Evolutionary conservation across 2,888 invertebrate genomes (phyloP).

Genomic region (Sarcophaga subvicina): DNA sequence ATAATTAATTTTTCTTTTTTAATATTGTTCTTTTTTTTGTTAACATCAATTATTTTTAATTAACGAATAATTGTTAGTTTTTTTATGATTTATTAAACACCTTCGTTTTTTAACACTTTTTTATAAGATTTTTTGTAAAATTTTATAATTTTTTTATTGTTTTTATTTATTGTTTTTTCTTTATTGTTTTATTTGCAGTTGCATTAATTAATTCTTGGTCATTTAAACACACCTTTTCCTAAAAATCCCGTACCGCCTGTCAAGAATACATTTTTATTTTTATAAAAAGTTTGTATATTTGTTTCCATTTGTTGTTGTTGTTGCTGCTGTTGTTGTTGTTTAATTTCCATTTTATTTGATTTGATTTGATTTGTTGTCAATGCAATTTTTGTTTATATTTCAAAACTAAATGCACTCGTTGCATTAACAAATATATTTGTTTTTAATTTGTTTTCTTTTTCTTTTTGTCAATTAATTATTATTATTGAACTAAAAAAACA

Average conservation of each 20-base stretch:
- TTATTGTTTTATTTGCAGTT: constrained; percentile 16
- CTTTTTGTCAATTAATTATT: background rate
- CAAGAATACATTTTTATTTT: constrained; percentile 63
- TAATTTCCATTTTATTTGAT: constrained; percentile 39
- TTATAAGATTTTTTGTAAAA: background rate
- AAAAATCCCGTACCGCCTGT: constrained; percentile 80
- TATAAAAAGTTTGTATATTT: constrained; percentile 66
- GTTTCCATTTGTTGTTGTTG: constrained; percentile 53
- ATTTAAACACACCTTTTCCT: constrained; percentile 79
- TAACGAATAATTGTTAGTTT: no score
- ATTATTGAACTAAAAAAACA: background rate
- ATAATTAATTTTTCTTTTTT: no score
- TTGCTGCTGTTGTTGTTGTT: constrained; percentile 8
- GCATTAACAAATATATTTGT: background rate
- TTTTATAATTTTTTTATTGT: background rate
- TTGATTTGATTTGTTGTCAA: background rate
- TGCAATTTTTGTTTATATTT: background rate
- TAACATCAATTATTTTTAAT: no score
- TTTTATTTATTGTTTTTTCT: background rate
- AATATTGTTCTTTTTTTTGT: no score
- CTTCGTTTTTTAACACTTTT: no score
- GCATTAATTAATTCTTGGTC: background rate
- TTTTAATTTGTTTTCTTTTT: background rate
- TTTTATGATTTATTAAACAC: no score
- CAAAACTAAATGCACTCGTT: constrained; percentile 4